phyloP scores from a whole-genome alignment of 2,888 invertebrate species.

The Vesta saturnalis region DNA sequence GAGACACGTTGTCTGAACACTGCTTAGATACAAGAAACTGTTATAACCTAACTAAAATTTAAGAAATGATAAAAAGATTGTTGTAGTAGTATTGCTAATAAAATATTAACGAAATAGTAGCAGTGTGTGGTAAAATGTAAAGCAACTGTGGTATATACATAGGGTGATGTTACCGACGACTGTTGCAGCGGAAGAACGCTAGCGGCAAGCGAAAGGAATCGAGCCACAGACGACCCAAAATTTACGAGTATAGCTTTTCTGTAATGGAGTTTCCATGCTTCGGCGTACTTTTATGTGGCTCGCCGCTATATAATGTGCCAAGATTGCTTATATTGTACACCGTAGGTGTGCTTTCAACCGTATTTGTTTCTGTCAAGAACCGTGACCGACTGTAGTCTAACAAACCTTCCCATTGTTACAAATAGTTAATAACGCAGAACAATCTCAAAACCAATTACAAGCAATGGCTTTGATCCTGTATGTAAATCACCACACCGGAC shows the following conservation, averaged over 20 bases:
- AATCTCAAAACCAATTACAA: slow-evolving; percentile 19
- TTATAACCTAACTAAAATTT: no score
- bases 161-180: slow-evolving; percentile 17
- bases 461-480: slow-evolving; percentile 40
- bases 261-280: slow-evolving; percentile 64
- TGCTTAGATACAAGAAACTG: no score
- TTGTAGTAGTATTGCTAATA: no score
- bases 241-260: slow-evolving; percentile 61
- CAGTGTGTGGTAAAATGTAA: slow-evolving; percentile 1
- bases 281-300: slow-evolving; percentile 61
- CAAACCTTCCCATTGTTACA: slow-evolving; percentile 50
- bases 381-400: slow-evolving; percentile 47
- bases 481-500: slow-evolving; percentile 52
- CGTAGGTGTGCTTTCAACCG: slow-evolving; percentile 55
- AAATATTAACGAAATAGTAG: neutral
- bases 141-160: slow-evolving; percentile 12
- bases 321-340: slow-evolving; percentile 58
- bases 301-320: slow-evolving; percentile 57
- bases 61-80: no score
- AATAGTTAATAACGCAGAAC: slow-evolving; percentile 49
- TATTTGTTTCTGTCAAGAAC: slow-evolving; percentile 51
- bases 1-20: neutral
- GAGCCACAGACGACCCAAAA: slow-evolving; percentile 52
- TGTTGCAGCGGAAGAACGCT: slow-evolving; percentile 42
- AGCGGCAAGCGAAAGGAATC: slow-evolving; percentile 41